phyloP scores from a whole-genome alignment of 2,888 invertebrate genomes.

The Archips xylosteana region DNA sequence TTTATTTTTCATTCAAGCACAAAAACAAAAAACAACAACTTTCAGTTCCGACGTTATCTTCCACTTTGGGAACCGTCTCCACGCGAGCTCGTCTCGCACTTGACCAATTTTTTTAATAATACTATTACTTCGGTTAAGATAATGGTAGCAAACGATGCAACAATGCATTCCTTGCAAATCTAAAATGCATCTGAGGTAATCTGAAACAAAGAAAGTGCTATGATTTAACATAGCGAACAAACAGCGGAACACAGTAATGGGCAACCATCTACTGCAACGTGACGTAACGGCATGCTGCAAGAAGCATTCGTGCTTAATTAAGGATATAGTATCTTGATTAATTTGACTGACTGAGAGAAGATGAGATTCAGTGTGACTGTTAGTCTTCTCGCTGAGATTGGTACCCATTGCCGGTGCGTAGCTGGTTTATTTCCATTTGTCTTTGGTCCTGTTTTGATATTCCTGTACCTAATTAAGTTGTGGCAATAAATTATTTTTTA shows the following conservation, averaged over 20 bases:
- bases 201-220: conserved; percentile 56
- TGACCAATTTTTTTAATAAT: background rate
- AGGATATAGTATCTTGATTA: background rate
- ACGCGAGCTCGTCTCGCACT: too few relatives aligned
- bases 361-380: background rate
- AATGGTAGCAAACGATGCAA: conserved; percentile 47
- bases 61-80: too few relatives aligned
- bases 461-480: too few relatives aligned
- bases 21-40: too few relatives aligned
- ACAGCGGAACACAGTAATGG: conserved; percentile 55
- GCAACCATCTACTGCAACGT: conserved; percentile 51
- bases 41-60: too few relatives aligned
- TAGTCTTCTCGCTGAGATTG: too few relatives aligned
- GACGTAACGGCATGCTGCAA: conserved; percentile 50
- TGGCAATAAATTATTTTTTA: too few relatives aligned
- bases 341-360: background rate
- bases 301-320: background rate
- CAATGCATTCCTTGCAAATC: conserved; percentile 56
- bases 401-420: too few relatives aligned
- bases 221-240: conserved; percentile 57
- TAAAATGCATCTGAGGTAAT: conserved; percentile 47
- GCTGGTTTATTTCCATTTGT: too few relatives aligned
- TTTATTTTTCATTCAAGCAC: too few relatives aligned
- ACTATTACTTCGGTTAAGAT: conserved; percentile 28
- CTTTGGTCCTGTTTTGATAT: too few relatives aligned